Percentiles rank a stretch among this genome's conserved stretches.
Conservation (phyloP, 1,140 invertebrate species). For the Belonocnema kinseyi region DNA sequence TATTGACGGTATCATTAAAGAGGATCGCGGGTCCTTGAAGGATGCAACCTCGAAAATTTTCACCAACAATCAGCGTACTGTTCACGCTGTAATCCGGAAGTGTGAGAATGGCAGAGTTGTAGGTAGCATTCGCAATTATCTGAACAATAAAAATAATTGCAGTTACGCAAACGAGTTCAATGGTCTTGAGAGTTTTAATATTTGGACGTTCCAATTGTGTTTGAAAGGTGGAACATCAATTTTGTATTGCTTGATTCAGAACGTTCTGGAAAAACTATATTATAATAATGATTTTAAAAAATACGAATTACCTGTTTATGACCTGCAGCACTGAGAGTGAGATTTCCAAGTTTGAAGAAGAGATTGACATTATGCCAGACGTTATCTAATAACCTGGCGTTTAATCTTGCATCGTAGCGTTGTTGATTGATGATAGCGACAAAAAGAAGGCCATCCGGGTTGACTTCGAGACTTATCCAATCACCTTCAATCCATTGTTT, state of each 20-base stretch:
- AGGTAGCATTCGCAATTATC: slow-evolving; percentile 87
- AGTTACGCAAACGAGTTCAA: slow-evolving; percentile 10
- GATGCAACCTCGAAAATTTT: slow-evolving; percentile 88
- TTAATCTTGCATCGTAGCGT: slow-evolving; percentile 80
- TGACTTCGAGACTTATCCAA: slow-evolving; percentile 80
- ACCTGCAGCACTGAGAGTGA: slow-evolving; percentile 79
- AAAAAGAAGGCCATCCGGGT: slow-evolving; percentile 82
- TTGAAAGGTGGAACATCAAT: too few relatives aligned
- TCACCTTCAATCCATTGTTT: slow-evolving; percentile 82
- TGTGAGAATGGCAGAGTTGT: slow-evolving; percentile 83
- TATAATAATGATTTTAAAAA: slow-evolving; percentile 10
- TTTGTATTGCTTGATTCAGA: too few relatives aligned
- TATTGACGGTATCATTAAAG: slow-evolving; percentile 82
- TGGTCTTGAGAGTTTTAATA: background rate
- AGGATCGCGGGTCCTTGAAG: slow-evolving; percentile 88
- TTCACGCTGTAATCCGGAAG: slow-evolving; percentile 79
- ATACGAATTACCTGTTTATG: slow-evolving; percentile 70
- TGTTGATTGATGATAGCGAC: slow-evolving; percentile 76
- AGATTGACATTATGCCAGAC: slow-evolving; percentile 87
- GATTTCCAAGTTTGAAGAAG: slow-evolving; percentile 80
- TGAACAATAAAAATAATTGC: slow-evolving; percentile 59
- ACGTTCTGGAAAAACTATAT: too few relatives aligned
- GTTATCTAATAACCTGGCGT: slow-evolving; percentile 84
- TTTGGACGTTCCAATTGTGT: too few relatives aligned
- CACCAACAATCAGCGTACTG: slow-evolving; percentile 84